Base-by-base conservation (phyloP, 2,113 vertebrate species). In the Corythornis vintsioides region DNA sequence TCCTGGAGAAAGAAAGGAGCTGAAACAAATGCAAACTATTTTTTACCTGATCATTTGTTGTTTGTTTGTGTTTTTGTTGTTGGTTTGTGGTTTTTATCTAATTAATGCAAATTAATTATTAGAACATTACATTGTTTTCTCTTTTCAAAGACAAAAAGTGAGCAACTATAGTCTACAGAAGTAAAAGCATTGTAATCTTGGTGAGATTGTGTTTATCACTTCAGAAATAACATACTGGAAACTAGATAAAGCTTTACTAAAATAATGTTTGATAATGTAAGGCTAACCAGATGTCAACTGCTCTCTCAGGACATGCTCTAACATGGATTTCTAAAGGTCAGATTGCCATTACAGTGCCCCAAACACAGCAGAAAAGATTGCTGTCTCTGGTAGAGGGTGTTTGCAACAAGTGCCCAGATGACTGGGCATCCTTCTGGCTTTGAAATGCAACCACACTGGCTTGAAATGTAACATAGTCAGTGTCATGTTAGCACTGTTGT, bases 401-500 rank as follows among this genome's bases (percentile, higher is more conserved):
- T 66, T 29, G 28, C 31, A 47, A 28, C 15, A 50, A 11, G 24
- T 26, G 42, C 16, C 28, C 59, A 50, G 42, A 83, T 71, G 60
- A 87, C 45, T 38, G 15, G 6, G 5, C 61, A 66, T 67, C 83
- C 40, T 47, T 83, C 63, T 63, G 31, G 35, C 42, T 93, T 90
- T 94, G 69, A 92, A 84, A 65, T 43, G 31, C 59, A 61, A 61
- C 45, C 8, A 61, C 19, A 55, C 61, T 71, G 50, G 69, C 50
- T 79, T 93, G 76, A 86, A 82, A 88, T 40, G 21, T 73, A 83
- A 55, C 47, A 55, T 3, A 89, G 66, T 50, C 86, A 77, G 50
- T 73, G 81, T 70, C 81, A 82, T 38, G 50, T 92, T 92, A 90
- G 50, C 84, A 63, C 50, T 70, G 53, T 55, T 92, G 83, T 45